Conservation (phyloP, 1,140 invertebrate species). For the Zaprionus davidi region DNA sequence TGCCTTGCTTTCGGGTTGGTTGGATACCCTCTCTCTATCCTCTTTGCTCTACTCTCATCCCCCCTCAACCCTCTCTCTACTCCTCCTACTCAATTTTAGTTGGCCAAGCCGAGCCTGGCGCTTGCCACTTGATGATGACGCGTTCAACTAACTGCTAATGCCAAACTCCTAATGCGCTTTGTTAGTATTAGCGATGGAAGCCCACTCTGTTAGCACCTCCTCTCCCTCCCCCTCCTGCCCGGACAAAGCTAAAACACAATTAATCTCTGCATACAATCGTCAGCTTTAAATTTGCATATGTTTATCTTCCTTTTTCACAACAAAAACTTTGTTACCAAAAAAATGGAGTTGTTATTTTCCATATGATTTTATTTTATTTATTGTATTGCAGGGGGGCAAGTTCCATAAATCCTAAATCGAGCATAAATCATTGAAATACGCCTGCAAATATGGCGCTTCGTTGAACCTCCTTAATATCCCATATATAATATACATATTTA, state of each 20-base stretch:
- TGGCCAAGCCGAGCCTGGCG: neutral
- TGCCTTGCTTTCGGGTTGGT: conserved; percentile 39
- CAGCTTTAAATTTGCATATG: conserved; percentile 3
- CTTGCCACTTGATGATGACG: conserved; percentile 8
- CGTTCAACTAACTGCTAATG: conserved; percentile 12
- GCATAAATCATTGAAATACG: neutral
- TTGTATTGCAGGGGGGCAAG: neutral
- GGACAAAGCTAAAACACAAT: neutral
- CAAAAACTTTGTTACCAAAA: neutral
- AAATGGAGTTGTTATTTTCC: neutral
- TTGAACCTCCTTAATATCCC: neutral
- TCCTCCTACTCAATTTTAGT: neutral
- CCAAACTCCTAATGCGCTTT: conserved; percentile 11
- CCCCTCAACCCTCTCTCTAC: neutral
- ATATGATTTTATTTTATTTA: neutral
- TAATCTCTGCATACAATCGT: neutral
- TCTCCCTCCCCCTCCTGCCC: neutral
- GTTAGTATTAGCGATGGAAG: neutral
- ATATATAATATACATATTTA: neutral
- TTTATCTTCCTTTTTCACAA: neutral
- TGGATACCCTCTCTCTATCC: neutral
- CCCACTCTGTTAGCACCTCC: neutral
- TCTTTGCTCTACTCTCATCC: neutral
- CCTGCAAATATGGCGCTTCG: neutral
- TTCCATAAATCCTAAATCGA: neutral